Conservation (phyloP, 2,888 invertebrate species). For the Conchocele bisecta region DNA sequence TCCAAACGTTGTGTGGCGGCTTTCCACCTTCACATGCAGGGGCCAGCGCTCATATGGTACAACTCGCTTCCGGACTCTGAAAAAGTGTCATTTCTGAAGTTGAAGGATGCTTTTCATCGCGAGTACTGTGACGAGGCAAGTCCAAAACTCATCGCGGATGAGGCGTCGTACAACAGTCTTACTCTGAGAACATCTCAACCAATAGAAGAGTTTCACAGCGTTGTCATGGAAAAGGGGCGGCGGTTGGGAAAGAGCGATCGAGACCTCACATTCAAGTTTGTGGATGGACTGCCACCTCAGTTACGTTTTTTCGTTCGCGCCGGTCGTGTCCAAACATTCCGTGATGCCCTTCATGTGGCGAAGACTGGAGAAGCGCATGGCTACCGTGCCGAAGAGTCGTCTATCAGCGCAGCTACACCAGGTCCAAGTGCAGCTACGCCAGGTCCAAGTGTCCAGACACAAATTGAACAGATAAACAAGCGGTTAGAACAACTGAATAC, state of each 20-base stretch:
- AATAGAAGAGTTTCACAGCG: constrained; percentile 10
- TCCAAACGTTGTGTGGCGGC: too few relatives aligned
- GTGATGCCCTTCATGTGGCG: constrained; percentile 15
- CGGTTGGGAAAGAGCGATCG: constrained; percentile 6
- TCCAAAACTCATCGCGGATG: constrained; percentile 9
- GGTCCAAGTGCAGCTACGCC: neutral
- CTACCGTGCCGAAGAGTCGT: neutral
- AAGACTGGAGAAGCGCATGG: constrained; percentile 21
- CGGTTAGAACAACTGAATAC: too few relatives aligned
- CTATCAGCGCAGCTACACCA: neutral
- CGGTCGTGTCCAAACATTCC: constrained; percentile 3
- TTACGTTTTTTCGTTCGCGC: constrained; percentile 20
- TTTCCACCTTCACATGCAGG: too few relatives aligned
- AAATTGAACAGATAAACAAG: too few relatives aligned
- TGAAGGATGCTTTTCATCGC: neutral
- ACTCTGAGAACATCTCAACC: neutral
- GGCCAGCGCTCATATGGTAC: too few relatives aligned
- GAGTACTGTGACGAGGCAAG: constrained; percentile 15
- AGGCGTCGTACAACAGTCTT: constrained; percentile 10
- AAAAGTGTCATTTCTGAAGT: too few relatives aligned
- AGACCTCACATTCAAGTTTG: constrained; percentile 9
- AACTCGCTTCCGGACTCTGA: too few relatives aligned
- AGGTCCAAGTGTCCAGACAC: neutral
- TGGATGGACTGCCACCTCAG: too few relatives aligned
- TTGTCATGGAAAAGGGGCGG: constrained; percentile 11